Evolutionary conservation across 2,888 invertebrate species (phyloP), one percentile per base, ranked within the genome.

Genomic region (Brenthis ino): DNA sequence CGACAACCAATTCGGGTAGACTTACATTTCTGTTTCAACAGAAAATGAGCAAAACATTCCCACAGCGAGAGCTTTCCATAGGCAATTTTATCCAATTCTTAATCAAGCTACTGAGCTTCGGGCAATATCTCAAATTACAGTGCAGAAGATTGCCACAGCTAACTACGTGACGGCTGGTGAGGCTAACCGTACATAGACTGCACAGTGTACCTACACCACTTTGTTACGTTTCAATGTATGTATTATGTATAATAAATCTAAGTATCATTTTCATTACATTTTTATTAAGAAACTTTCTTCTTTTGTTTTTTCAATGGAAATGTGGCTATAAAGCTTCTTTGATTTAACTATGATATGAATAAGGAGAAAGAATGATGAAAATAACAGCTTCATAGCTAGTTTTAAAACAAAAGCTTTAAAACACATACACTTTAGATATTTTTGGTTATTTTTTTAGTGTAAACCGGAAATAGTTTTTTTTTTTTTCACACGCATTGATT

Each of bases 121-220:
- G 85, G 79, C 86, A 91, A 91, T 92, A 90, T 87, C 82, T 83
- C 85, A 89, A 91, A 92, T 92, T 91, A 91, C 81, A 89, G 89
- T 86, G 87, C 85, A 85, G 82, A 84, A 86, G 85, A 91, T 91
- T 90, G 83, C 85, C 77, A 76, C 80, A 79, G 80, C 80, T 81
- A 80, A 80, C 78, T 75, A 71, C 74, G 72, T 71, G 71, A 71
- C 53, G 71, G 55, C 20, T 50, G 55, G 56, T 57, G 60, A 28
- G 28, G 16, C 51, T 20, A 33, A 16, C n/a, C 14, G 53, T 67
- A 61, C 33, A 33, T 60, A 55, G 51, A 33, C 48, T 63, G 20
- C n/a, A 11, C 5, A 6, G 11, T 53, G 14, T 37, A 53, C 20
- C 20, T 20, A 20, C 50, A 51, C 33, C 51, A 53, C 53, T 20